Base-by-base conservation (phyloP, 2,113 vertebrate species). In the Heterochromis multidens region DNA sequence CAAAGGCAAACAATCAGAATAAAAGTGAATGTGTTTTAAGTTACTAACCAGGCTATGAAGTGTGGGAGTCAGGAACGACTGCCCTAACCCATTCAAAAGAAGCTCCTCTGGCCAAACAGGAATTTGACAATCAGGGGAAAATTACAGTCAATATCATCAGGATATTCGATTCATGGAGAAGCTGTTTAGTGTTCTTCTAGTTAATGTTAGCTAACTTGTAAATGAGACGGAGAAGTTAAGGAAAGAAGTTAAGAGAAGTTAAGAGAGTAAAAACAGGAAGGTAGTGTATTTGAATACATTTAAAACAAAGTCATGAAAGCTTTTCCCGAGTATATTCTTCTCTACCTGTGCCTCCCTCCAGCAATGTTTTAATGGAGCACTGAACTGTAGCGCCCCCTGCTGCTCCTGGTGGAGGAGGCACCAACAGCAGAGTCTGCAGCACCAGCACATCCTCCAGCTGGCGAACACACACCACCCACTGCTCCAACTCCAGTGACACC, bases 401-500 rank as follows among this genome's bases (percentile, higher is more conserved):
- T 1, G 97, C 83, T 3, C 92, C 93, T 29, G 85, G 95, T 54
- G 93, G 91, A 46, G 92, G 70, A 2, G 89, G 95, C 77, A 95
- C 77, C 79, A 91, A 93, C 74, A 99, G 96, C 52, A 99, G 94
- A 0, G 97, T 99, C 94, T 99, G 98, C 77, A 99, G 96, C 33
- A 98, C 95, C 79, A 99, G 95, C 43, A 98, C 96, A 21, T 99
- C 98, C 89, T 99, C 98, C 85, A 99, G 92, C 93, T 99, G 99
- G 27, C 96, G 97, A 80, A 99, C 95, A 85, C 98, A 94, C 86
- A 99, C 98, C 80, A 95, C 95, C 99, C 99, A 99, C 90, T 99
- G 97, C 89, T 99, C 99, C 25, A 97, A 92, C 93, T 99, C 99
- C 76, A 99, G 94, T 4, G 98, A 99, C 72, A 99, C 97, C 0